These are phyloP conservation scores for Rallus crepitans DNA, from an alignment of 2,797 vertebrate species.

Conservation along the genomic window DNA sequence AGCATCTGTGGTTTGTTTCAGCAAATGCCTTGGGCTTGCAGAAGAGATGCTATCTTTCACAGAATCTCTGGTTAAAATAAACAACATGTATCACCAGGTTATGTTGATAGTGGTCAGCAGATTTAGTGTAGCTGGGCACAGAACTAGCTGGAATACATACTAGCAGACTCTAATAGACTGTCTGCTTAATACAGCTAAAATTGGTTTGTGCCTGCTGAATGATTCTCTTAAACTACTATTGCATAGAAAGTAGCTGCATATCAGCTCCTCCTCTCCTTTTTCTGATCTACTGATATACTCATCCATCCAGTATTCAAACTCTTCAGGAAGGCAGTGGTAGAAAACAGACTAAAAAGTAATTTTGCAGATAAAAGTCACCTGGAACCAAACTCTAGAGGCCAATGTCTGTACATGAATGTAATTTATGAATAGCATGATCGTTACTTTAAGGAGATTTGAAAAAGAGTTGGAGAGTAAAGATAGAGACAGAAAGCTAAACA, in stretches of 20 bases:
- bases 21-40: not conserved
- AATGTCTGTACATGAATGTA: not conserved
- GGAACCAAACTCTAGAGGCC: not conserved
- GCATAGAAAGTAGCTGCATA: not conserved
- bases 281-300: not conserved
- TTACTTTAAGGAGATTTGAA: not conserved
- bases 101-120: not conserved
- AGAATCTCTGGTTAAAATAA: not conserved
- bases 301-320: not conserved
- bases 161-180: not conserved
- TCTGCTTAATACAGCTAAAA: slow-evolving; percentile 9
- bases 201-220: not conserved
- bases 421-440: not conserved
- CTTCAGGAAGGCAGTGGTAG: not conserved
- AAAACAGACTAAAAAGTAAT: not conserved
- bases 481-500: not conserved
- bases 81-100: not conserved
- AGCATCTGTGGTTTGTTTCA: not conserved
- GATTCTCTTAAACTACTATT: not conserved
- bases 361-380: not conserved
- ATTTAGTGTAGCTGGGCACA: not conserved
- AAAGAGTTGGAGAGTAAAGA: not conserved
- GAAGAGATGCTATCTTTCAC: not conserved
- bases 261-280: not conserved
- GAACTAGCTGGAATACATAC: not conserved